Base-by-base conservation (phyloP, 2,888 invertebrate genomes). In the Erebia ligea region DNA sequence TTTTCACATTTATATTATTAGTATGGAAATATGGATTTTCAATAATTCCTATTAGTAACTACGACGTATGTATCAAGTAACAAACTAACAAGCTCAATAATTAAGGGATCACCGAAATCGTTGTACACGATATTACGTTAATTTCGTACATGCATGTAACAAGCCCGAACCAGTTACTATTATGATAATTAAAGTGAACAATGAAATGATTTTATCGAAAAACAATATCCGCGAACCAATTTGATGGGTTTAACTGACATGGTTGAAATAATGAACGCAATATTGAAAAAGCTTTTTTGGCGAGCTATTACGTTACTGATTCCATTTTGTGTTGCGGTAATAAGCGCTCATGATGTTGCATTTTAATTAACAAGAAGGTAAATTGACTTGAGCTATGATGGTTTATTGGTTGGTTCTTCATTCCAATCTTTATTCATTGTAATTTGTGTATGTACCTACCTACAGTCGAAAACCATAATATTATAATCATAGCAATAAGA, bases 171-270 rank as follows among this genome's bases (percentile, higher is more conserved):
- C 73, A 61, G 75, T 76, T 71, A 74, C 68, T 76, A 76, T 81
- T 81, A 76, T 76, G 79, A 79, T 83, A 84, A 85, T 84, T 84
- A 82, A 83, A 79, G 77, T 77, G 80, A 77, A 81, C 80, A 84
- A 79, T 80, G 72, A 77, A 81, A 81, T 77, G 74, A 79, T 80
- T 80, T 78, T 82, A 84, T 81, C 79, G 79, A 76, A 75, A 79
- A 80, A 81, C 78, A 80, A 78, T 82, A 78, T 76, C 62, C 63
- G 73, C 54, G 71, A 73, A 74, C 70, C 70, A 73, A 72, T 74
- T 74, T 69, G 72, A 74, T 71, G 48, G 64, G 48, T 69, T 74
- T 71, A 72, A 74, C 68, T 74, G 75, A 74, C 70, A 72, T 56
- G 64, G 59, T 48, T 34, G 61, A 67, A 72, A 63, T 73, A 75